Evolutionary conservation across 2,113 vertebrate genomes (phyloP), one percentile per base, ranked within the genome.

Genomic region (Vulpes vulpes): DNA sequence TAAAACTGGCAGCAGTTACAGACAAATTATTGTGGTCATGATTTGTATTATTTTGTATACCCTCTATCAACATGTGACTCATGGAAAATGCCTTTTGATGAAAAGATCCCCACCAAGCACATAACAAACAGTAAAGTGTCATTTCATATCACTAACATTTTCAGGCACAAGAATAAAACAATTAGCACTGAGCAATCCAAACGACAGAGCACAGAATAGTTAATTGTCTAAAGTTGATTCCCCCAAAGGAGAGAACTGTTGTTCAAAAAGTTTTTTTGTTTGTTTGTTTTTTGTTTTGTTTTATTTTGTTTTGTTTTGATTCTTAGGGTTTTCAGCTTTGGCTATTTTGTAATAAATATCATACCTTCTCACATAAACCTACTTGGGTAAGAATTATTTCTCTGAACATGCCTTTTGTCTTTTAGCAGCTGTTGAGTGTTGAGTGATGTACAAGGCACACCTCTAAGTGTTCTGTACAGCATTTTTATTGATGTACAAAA

Each of bases 401-500:
- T 97, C 90, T 89, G 94, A 95, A 97, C 59, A 88, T 97, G 98
- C 98, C 98, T 97, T 98, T 98, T 95, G 97, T 98, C 97, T 97
- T 98, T 98, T 99, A 99, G 99, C 99, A 99, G 99, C 99, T 98
- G 98, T 96, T 98, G 98, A 98, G 97, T 22, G 92, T 97, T 97
- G 98, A 98, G 98, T 99, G 98, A 99, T 97, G 99, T 98, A 98
- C 98, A 99, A 99, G 99, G 99, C 98, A 99, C 99, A 98, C 99
- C 98, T 99, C 98, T 98, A 98, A 94, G 98, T 97, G 98, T 98
- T 99, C 98, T 98, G 98, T 98, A 98, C 85, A 97, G 94, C 88
- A 89, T 98, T 98, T 98, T 98, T 98, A 99, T 97, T 98, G 98
- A 98, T 97, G 97, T 98, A 99, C 97, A 98, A 98, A 99, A 98